Conservation (phyloP, 2,113 vertebrate species). For the Mobula hypostoma region DNA sequence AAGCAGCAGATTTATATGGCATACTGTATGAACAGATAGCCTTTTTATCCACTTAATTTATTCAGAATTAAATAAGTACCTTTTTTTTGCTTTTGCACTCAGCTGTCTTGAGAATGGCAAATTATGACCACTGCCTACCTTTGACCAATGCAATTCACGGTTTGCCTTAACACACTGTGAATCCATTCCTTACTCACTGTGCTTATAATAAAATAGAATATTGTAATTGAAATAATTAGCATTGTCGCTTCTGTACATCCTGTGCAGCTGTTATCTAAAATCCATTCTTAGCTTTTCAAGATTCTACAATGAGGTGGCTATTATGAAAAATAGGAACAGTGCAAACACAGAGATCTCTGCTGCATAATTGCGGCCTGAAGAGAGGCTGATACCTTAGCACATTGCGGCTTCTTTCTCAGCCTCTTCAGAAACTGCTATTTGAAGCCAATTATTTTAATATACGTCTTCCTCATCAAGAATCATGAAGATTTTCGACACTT, state of each 20-base stretch:
- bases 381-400: neutral
- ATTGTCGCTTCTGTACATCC: neutral
- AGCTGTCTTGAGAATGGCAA: neutral
- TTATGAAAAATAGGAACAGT: neutral
- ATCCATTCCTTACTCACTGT: neutral
- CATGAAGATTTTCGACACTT: neutral
- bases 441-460: constrained; percentile 12
- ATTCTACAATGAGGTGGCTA: neutral
- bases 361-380: neutral
- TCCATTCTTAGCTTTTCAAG: neutral
- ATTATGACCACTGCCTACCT: neutral
- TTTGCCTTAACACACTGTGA: neutral
- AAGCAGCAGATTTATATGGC: neutral
- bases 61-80: neutral
- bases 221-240: neutral
- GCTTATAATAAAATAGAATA: neutral
- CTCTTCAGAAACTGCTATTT: neutral
- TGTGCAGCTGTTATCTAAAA: neutral
- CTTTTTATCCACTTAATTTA: constrained; percentile 1
- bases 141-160: neutral
- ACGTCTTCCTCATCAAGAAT: neutral
- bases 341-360: neutral
- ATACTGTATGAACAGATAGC: neutral
- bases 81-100: neutral
- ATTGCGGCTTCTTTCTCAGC: neutral